These are phyloP conservation scores for Phrynocephalus guinanensis DNA, from an alignment of 2,797 vertebrate genomes.

Conservation along the genomic window DNA sequence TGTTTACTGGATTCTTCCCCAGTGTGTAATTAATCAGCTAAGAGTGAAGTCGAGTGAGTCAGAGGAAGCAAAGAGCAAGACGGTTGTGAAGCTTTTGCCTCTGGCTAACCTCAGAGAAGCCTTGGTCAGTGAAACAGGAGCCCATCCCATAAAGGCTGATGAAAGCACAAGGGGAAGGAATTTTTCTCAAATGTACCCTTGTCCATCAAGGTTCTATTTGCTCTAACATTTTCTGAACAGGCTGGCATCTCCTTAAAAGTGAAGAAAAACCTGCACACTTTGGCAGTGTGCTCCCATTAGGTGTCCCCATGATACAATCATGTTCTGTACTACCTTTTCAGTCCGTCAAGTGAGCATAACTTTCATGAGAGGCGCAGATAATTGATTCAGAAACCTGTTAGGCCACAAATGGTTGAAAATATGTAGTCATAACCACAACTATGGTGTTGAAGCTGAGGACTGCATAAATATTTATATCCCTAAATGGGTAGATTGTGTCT, in stretches of 20 bases:
- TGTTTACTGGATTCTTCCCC: background rate
- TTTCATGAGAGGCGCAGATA: conserved; percentile 14
- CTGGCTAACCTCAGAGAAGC: background rate
- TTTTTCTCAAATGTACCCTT: too few relatives aligned
- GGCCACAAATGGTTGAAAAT: conserved; percentile 19
- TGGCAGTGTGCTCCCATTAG: background rate
- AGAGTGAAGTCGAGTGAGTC: background rate
- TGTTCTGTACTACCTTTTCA: background rate
- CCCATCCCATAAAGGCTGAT: background rate
- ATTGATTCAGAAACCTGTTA: conserved; percentile 37
- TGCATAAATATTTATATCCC: conserved; percentile 19
- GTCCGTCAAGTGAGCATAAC: conserved; percentile 24
- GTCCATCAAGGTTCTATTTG: too few relatives aligned
- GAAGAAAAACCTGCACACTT: background rate
- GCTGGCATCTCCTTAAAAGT: background rate
- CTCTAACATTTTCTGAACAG: background rate
- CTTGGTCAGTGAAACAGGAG: background rate
- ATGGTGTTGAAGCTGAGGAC: conserved; percentile 33
- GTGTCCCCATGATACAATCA: conserved; percentile 7
- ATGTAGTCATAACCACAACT: background rate
- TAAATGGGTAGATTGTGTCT: conserved; percentile 16
- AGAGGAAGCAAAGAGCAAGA: background rate
- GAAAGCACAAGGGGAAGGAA: background rate
- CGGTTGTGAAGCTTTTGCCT: background rate
- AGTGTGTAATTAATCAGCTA: background rate